Evolutionary conservation across 2,113 vertebrate genomes (phyloP).

Genomic region (Myodes glareolus): DNA sequence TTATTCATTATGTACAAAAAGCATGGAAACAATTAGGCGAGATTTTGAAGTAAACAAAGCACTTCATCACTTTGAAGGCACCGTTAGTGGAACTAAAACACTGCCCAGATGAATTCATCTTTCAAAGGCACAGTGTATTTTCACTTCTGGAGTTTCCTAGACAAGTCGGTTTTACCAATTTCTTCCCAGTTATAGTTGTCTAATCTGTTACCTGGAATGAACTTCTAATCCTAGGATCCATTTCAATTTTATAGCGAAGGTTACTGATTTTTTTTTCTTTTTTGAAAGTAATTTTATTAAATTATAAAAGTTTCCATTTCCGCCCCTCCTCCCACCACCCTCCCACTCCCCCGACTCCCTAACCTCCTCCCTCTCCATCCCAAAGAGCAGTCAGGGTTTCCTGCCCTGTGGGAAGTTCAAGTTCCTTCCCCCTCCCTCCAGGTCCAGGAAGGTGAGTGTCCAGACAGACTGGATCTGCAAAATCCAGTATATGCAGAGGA

Average conservation of each 20-base stretch:
- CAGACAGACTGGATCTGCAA: too few relatives aligned
- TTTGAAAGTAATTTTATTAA: too few relatives aligned
- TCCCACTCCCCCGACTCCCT: too few relatives aligned
- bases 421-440: too few relatives aligned
- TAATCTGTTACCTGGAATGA: background rate
- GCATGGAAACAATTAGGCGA: slow-evolving; percentile 45
- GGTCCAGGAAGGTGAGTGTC: too few relatives aligned
- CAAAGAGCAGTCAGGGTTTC: too few relatives aligned
- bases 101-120: background rate
- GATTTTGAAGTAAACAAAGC: slow-evolving; percentile 62
- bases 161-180: background rate
- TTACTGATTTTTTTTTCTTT: background rate
- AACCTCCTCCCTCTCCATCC: too few relatives aligned
- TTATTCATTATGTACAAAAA: slow-evolving; percentile 55
- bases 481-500: too few relatives aligned
- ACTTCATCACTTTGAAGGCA: slow-evolving; percentile 61
- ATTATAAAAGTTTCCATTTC: too few relatives aligned
- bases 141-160: background rate
- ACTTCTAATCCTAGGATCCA: background rate
- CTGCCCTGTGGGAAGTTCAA: too few relatives aligned
- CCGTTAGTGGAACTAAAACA: slow-evolving; percentile 6
- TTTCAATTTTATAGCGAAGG: background rate
- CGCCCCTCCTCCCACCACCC: too few relatives aligned
- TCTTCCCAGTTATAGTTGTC: background rate
- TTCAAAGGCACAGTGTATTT: background rate